Conservation (phyloP, 2,113 vertebrate species). For the Heliornis fulica region DNA sequence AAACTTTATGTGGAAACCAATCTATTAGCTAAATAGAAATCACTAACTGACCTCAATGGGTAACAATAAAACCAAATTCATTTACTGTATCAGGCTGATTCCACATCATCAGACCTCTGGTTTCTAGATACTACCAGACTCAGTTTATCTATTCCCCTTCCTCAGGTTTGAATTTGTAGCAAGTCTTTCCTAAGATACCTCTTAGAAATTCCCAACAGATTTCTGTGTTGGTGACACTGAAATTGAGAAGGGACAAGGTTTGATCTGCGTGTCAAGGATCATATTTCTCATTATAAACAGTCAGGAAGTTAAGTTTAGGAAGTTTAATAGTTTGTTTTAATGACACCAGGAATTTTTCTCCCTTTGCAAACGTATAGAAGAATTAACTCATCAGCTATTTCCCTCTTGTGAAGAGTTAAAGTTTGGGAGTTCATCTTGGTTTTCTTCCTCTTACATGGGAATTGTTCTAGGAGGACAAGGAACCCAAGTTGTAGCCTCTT, state of each 20-base stretch:
- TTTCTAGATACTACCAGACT: neutral
- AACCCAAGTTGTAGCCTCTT: neutral
- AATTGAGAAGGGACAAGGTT: neutral
- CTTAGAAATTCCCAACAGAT: neutral
- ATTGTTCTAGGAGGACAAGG: neutral
- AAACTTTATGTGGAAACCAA: neutral
- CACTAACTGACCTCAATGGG: neutral
- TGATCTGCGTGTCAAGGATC: neutral
- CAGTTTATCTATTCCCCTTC: neutral
- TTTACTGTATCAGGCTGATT: neutral
- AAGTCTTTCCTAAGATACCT: neutral
- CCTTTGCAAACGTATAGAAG: neutral
- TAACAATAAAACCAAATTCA: neutral
- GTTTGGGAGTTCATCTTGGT: neutral
- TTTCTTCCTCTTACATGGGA: neutral
- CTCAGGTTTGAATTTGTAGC: neutral
- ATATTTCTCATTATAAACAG: neutral
- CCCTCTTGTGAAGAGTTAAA: neutral
- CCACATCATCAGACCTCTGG: neutral
- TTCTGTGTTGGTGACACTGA: neutral
- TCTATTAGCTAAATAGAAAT: neutral
- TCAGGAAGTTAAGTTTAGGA: neutral
- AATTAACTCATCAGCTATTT: neutral
- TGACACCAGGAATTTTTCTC: neutral
- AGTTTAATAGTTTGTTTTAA: neutral